phyloP scores from a whole-genome alignment of 2,888 invertebrate genomes.

The Lypha dubia region DNA sequence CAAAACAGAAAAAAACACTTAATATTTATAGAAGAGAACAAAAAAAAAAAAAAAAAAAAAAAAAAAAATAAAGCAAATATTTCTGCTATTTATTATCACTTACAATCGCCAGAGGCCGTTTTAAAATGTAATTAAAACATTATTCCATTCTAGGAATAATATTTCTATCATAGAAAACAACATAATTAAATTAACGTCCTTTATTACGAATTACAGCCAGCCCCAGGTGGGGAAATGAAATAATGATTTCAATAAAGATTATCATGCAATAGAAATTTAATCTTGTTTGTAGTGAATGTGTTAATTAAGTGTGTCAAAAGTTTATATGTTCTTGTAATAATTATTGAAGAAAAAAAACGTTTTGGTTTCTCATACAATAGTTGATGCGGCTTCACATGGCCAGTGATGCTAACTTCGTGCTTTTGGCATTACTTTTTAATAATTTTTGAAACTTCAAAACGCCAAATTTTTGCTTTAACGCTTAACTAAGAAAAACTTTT shows the following conservation, averaged over 20 bases:
- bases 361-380: too few species aligned
- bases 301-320: background rate
- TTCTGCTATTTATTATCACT: slow-evolving; percentile 59
- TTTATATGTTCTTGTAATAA: too few species aligned
- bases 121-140: slow-evolving; percentile 66
- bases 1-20: slow-evolving; percentile 18
- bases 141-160: slow-evolving; percentile 43
- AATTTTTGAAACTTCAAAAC: too few species aligned
- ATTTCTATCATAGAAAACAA: slow-evolving; percentile 9
- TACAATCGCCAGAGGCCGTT: slow-evolving; percentile 58
- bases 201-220: slow-evolving; percentile 22
- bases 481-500: too few species aligned
- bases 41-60: slow-evolving; percentile 22
- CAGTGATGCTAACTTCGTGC: too few species aligned
- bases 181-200: slow-evolving; percentile 42
- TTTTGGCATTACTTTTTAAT: too few species aligned
- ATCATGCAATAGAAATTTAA: background rate
- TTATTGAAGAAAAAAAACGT: too few species aligned
- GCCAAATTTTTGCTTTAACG: too few species aligned
- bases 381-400: too few species aligned
- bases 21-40: slow-evolving; percentile 9
- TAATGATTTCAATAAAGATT: background rate
- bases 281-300: background rate
- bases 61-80: too few species aligned
- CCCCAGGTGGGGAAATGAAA: slow-evolving; percentile 10